Evolutionary conservation across 2,113 vertebrate genomes (phyloP).

Genomic region (western clawed frog (Xenopus tropicalis)): UCB_Xtro_10.0 CM004444.2:1829501-1830000

Average conservation of each 20-base stretch:
- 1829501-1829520: no score
- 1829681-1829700: constrained; percentile 63
- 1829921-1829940: constrained; percentile 81
- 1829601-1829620: constrained; percentile 61
- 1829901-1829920: constrained; percentile 77
- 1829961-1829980: constrained; percentile 86
- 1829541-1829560: constrained; percentile 20
- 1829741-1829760: constrained; percentile 76
- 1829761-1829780: constrained; percentile 73
- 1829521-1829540: neutral
- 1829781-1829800: constrained; percentile 77
- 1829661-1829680: constrained; percentile 78
- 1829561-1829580: constrained; percentile 55
- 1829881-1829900: constrained; percentile 86
- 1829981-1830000: constrained; percentile 82
- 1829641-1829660: constrained; percentile 68
- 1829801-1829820: constrained; percentile 92
- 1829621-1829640: constrained; percentile 62
- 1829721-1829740: constrained; percentile 89
- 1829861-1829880: constrained; percentile 89
- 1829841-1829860: constrained; percentile 73
- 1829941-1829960: constrained; percentile 91
- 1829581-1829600: constrained; percentile 71
- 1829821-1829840: constrained; percentile 85
- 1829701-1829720: constrained; percentile 75